These are phyloP conservation scores for Chironomus riparius DNA, from an alignment of 2,888 invertebrate genomes.

Conservation along the genomic window DNA sequence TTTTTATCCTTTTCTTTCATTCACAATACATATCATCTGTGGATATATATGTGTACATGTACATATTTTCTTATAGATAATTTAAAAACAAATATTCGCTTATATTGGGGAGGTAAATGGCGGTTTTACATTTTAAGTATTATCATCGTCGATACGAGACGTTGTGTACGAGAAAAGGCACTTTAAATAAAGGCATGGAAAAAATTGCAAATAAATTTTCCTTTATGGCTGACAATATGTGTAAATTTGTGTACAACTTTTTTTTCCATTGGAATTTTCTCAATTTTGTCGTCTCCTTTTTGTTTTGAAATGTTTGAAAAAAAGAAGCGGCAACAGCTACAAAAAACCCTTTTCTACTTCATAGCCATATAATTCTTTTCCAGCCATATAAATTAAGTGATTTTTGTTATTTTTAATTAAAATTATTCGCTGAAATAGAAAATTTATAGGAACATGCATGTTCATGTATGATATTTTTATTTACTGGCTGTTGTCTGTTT, in stretches of 20 bases:
- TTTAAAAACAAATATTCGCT: not conserved
- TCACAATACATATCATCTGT: too few relatives aligned
- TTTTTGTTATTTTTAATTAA: slow-evolving; percentile 13
- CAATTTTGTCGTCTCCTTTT: not conserved
- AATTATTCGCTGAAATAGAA: slow-evolving; percentile 8
- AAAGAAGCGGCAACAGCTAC: too few relatives aligned
- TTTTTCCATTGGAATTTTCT: slow-evolving; percentile 11
- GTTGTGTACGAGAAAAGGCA: not conserved
- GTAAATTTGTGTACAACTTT: slow-evolving; percentile 1
- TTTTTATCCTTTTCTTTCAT: not conserved
- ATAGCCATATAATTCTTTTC: too few relatives aligned
- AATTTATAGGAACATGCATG: not conserved
- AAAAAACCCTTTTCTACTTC: too few relatives aligned
- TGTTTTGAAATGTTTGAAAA: not conserved
- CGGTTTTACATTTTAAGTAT: not conserved
- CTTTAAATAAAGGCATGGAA: slow-evolving; percentile 1
- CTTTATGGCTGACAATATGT: slow-evolving; percentile 22
- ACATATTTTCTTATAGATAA: not conserved
- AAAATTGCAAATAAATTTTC: slow-evolving; percentile 17
- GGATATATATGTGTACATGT: too few relatives aligned
- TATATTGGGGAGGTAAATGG: not conserved
- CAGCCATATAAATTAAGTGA: slow-evolving; percentile 4
- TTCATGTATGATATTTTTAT: too few relatives aligned
- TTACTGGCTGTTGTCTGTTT: too few relatives aligned
- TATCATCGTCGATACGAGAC: not conserved